Evolutionary conservation across 2,888 invertebrate species (phyloP).

Genomic region (Lottia scabra): DNA sequence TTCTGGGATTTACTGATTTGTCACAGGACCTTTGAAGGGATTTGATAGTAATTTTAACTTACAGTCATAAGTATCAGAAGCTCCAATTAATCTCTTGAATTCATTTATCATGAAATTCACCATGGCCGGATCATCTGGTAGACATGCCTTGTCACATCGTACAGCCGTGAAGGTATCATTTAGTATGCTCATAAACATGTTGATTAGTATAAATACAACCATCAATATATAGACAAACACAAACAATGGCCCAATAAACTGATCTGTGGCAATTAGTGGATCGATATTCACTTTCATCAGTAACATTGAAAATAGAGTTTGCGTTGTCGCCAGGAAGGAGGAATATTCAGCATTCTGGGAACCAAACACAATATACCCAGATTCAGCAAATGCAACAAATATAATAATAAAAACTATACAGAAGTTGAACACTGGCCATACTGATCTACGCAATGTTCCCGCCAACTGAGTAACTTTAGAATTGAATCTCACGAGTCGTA

Average conservation of each 20-base stretch:
- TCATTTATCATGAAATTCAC: conserved; percentile 55
- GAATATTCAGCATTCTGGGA: conserved; percentile 44
- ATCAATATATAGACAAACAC: conserved; percentile 53
- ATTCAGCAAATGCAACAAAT: conserved; percentile 60
- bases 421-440: conserved; percentile 62
- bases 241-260: conserved; percentile 45
- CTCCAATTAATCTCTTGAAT: conserved; percentile 34
- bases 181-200: conserved; percentile 63
- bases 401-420: conserved; percentile 60
- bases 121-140: conserved; percentile 61
- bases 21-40: too few species aligned
- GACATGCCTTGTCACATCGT: conserved; percentile 45
- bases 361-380: conserved; percentile 52
- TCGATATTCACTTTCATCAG: conserved; percentile 51
- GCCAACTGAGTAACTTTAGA: conserved; percentile 62
- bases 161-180: conserved; percentile 58
- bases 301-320: conserved; percentile 63
- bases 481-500: conserved; percentile 68
- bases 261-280: conserved; percentile 40
- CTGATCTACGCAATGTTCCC: conserved; percentile 56
- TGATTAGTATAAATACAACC: conserved; percentile 59
- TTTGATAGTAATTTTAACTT: not conserved
- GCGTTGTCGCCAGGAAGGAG: conserved; percentile 52
- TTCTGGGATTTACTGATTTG: too few species aligned
- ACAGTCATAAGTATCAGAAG: conserved; percentile 4